Evolutionary conservation across 2,113 vertebrate species (phyloP), one percentile per base, ranked within the genome.

Genomic region (Rhynchopsitta pachyrhyncha): DNA sequence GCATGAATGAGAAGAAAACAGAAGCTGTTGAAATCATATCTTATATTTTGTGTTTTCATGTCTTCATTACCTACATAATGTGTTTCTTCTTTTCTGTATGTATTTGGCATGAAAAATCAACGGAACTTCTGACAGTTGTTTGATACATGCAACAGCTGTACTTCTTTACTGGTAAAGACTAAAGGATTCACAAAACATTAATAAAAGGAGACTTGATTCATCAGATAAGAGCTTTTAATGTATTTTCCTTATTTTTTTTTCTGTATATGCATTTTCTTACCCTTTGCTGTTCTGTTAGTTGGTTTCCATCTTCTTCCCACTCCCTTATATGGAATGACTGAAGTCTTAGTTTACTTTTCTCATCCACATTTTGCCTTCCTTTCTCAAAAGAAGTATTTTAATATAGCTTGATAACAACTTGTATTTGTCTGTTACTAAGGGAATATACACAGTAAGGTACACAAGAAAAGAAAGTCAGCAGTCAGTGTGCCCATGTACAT

Each of bases 341-440:
- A 83, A 92, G 37, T 71, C 53, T 93, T 92, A 63, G 67, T 90
- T 96, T 93, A 74, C 80, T 94, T 88, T 93, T 86, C 64, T 81
- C 27, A 42, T 74, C 42, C 29, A 35, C 75, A 37, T 91, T 96
- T 93, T 93, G 71, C 80, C 69, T 92, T 81, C 33, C 60, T 60
- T 94, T 94, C 50, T 88, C 60, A 83, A 90, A 90, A 86, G 28
- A 67, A 50, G 17, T 82, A 37, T 83, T 90, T 95, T 83, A 83
- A 86, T 95, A 70, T 63, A 53, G 37, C 42, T 75, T 84, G 74
- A 92, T 92, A 93, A 7, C 55, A 91, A 91, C 86, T 94, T 86
- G 73, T 78, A 55, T 95, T 94, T 93, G 33, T 92, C 73, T 60
- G 91, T 92, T 89, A 71, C 92, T 91, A 91, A 75, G 83, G 39